Conservation (phyloP, 2,797 vertebrate species). For the Eulemur albifrons region DNA sequence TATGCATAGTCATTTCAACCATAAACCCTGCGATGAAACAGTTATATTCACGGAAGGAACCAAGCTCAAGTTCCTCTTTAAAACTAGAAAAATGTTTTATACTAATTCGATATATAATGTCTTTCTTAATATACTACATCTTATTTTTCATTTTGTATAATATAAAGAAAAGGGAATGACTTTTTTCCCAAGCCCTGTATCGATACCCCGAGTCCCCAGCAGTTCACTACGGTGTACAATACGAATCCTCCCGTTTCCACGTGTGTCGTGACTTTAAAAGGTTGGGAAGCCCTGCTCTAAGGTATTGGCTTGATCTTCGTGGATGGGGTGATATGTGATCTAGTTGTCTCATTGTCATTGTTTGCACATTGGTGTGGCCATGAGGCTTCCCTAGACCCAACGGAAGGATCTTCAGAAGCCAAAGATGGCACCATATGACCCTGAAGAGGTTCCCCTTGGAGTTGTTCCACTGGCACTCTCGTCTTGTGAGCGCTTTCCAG, state of each 20-base stretch:
- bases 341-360: background rate
- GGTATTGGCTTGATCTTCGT: background rate
- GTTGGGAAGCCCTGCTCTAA: background rate
- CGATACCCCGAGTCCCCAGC: background rate
- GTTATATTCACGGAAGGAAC: background rate
- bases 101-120: background rate
- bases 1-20: background rate
- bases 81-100: background rate
- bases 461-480: background rate
- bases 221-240: background rate
- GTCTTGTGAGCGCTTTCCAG: background rate
- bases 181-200: background rate
- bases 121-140: background rate
- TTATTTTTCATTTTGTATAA: conserved; percentile 37
- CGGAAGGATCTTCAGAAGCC: background rate
- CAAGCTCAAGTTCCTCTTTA: background rate
- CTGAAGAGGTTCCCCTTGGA: background rate
- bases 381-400: background rate
- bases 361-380: background rate
- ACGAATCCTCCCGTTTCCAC: background rate
- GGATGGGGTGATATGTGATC: background rate
- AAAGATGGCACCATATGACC: background rate
- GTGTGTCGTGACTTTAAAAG: background rate
- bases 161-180: background rate
- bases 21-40: background rate